Percentiles rank a stretch among this genome's conserved stretches.
phyloP scores from a whole-genome alignment of 2,797 vertebrate genomes.

The Menidia menidia region DNA sequence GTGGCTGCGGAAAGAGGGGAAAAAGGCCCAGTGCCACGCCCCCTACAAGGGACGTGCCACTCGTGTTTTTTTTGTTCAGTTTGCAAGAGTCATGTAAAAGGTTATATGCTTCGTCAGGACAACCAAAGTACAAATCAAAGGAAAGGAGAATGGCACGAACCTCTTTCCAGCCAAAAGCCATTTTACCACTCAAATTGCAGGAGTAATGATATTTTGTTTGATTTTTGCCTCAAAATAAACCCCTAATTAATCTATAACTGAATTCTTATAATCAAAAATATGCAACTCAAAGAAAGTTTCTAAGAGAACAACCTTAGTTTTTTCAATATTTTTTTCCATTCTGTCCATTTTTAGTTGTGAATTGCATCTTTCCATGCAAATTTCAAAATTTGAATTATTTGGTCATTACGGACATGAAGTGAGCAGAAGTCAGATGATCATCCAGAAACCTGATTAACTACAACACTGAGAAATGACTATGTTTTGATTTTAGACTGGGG shows the following conservation, averaged over 20 bases:
- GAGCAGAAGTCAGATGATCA: background rate
- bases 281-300: too few species aligned
- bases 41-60: constrained; percentile 1
- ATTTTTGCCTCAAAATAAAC: background rate
- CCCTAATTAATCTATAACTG: background rate
- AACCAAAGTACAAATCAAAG: constrained; percentile 18
- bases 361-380: too few species aligned
- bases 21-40: too few species aligned
- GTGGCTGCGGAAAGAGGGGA: too few species aligned
- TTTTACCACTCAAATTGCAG: constrained; percentile 4
- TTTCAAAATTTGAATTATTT: too few species aligned
- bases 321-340: too few species aligned
- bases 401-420: too few species aligned
- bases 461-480: too few species aligned
- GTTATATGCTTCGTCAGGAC: constrained; percentile 22
- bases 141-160: constrained; percentile 29
- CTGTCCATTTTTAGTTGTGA: too few species aligned
- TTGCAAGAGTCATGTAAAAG: constrained; percentile 13
- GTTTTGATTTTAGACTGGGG: too few species aligned
- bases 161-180: constrained; percentile 11
- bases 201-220: background rate
- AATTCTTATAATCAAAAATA: too few species aligned
- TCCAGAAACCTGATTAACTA: background rate
- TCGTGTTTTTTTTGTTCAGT: constrained; percentile 23
- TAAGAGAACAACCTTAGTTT: too few species aligned